Evolutionary conservation across 37 sponge, comb jelly and placozoan genomes (phyloP).

Genomic region (Tethya wilhelma): DNA sequence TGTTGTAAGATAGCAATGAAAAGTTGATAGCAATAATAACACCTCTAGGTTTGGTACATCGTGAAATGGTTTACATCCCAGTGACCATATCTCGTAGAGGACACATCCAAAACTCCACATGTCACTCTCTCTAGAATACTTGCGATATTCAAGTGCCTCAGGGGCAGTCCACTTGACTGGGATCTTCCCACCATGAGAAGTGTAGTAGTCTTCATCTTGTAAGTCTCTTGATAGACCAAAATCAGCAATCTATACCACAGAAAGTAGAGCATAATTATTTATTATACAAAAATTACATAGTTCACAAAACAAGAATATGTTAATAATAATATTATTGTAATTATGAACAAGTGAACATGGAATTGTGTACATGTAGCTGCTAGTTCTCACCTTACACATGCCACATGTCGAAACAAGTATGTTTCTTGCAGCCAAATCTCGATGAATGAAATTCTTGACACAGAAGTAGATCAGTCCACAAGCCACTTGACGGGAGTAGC

Average conservation of each 20-base stretch:
- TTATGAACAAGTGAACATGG: no score
- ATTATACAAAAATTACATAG: no score
- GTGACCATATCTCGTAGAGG: constrained; percentile 41
- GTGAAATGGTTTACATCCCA: constrained; percentile 14
- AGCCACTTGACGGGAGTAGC: constrained; percentile 21
- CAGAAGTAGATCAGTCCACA: constrained; percentile 10
- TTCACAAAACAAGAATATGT: no score
- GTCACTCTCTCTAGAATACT: constrained; percentile 22
- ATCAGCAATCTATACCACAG: constrained; percentile 30
- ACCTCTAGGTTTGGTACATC: neutral
- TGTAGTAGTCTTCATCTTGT: constrained; percentile 8
- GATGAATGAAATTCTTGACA: constrained; percentile 6
- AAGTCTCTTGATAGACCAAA: constrained; percentile 49
- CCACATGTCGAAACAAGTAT: constrained; percentile 9
- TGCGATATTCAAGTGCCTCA: constrained; percentile 7
- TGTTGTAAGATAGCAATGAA: neutral
- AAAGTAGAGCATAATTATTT: no score
- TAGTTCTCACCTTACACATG: constrained; percentile 41
- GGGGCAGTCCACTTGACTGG: constrained; percentile 45
- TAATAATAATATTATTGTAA: no score
- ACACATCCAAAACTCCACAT: constrained; percentile 22
- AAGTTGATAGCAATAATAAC: neutral
- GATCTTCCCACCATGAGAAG: constrained; percentile 27
- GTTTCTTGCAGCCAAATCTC: constrained; percentile 45
- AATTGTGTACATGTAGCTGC: no score